Conservation (phyloP, 2,888 invertebrate genomes). For the Graphium colonna region DNA sequence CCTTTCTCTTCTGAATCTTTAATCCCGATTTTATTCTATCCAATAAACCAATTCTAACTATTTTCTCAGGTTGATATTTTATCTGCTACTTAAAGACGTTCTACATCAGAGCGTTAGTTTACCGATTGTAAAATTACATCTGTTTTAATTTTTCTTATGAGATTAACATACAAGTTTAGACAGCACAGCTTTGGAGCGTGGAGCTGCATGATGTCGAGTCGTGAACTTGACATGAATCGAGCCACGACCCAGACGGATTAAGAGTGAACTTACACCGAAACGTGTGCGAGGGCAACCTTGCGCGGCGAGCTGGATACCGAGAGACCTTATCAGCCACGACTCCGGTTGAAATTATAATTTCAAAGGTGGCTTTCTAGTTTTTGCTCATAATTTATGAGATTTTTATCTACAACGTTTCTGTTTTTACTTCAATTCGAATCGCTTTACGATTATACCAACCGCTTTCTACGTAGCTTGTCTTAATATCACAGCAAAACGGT, state of each 20-base stretch:
- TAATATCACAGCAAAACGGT: too few species aligned
- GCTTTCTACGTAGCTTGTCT: too few species aligned
- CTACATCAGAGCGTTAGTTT: not conserved
- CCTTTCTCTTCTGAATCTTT: too few species aligned
- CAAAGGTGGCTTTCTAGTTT: not conserved
- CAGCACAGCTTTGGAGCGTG: not conserved
- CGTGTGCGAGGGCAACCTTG: conserved; percentile 14
- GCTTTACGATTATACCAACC: too few species aligned
- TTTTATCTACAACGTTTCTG: too few species aligned
- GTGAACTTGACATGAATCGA: conserved; percentile 31
- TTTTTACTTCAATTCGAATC: too few species aligned
- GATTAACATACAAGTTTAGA: not conserved
- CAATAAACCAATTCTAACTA: too few species aligned
- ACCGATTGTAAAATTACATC: not conserved
- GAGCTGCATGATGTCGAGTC: conserved; percentile 5
- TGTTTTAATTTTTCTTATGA: not conserved
- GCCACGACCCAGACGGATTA: conserved; percentile 19
- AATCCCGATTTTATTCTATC: too few species aligned
- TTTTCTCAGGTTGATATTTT: not conserved
- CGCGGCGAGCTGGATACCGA: conserved; percentile 4
- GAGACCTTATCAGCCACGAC: conserved; percentile 14
- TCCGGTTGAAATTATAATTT: conserved; percentile 2
- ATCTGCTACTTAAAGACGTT: not conserved
- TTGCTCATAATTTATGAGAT: not conserved
- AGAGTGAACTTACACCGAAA: conserved; percentile 13